These are phyloP conservation scores for Trichacis sp. DNA, from an alignment of 2,888 invertebrate species.

Conservation along the genomic window DNA sequence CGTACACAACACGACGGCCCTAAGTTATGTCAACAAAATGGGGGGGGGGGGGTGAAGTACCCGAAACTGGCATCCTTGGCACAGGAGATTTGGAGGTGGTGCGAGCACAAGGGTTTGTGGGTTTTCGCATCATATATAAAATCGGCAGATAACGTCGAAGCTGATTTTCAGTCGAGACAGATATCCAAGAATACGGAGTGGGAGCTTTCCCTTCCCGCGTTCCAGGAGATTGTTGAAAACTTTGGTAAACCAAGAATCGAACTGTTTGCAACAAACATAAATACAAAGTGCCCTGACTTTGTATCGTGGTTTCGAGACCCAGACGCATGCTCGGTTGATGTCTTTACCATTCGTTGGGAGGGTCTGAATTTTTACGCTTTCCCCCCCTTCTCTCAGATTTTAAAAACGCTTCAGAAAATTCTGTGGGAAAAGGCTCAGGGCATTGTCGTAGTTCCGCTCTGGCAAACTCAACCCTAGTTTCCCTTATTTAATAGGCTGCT, in stretches of 20 bases:
- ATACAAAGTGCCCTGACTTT: conserved; percentile 9
- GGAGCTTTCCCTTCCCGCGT: conserved; percentile 2
- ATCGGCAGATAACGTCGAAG: conserved; percentile 6
- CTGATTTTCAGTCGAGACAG: conserved; percentile 5
- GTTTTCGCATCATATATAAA: conserved; percentile 6
- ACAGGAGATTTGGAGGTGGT: conserved; percentile 1
- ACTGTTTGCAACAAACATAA: conserved; percentile 13
- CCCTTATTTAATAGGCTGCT: conserved; percentile 21
- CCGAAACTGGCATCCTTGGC: neutral
- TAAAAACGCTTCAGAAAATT: conserved; percentile 28
- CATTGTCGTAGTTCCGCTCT: conserved; percentile 12
- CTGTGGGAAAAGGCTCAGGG: neutral
- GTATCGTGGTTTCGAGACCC: neutral
- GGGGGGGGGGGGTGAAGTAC: neutral
- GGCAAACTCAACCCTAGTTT: conserved; percentile 41
- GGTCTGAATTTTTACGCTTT: conserved; percentile 37
- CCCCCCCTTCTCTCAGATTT: conserved; percentile 33
- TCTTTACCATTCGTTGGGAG: conserved; percentile 36
- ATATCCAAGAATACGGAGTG: conserved; percentile 15
- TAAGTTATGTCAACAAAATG: conserved; percentile 16
- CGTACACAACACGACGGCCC: conserved; percentile 18
- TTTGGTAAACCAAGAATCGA: conserved; percentile 8
- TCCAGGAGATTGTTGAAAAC: neutral
- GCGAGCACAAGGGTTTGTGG: conserved; percentile 5
- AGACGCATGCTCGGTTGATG: conserved; percentile 29